A percentile compares a stretch with the other conserved stretches of the same genome.
Conservation (phyloP, 1,140 invertebrate genomes). For the Caenorhabditis briggsae region DNA sequence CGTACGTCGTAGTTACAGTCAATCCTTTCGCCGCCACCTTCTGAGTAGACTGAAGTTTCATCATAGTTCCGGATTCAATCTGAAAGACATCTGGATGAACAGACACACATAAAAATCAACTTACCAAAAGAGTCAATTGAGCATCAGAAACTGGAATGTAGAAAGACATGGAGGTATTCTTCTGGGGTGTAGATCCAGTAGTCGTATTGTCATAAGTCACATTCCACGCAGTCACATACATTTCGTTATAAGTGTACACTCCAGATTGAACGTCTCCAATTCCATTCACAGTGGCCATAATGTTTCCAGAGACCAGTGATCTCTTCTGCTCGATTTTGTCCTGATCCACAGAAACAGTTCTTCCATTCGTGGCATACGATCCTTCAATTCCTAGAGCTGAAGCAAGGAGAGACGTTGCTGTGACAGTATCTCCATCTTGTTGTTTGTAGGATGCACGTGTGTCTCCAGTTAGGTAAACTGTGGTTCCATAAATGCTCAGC, state of each 20-base stretch:
- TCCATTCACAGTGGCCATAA: conserved; percentile 40
- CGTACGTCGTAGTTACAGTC: neutral
- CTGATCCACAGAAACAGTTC: conserved; percentile 2
- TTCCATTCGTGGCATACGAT: conserved; percentile 4
- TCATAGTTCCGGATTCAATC: conserved; percentile 24
- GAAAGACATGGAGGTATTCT: conserved; percentile 32
- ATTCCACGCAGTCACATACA: conserved; percentile 53
- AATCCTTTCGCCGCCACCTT: neutral
- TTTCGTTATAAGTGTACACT: conserved; percentile 20
- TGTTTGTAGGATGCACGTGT: conserved; percentile 45
- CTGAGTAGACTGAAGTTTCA: conserved; percentile 27
- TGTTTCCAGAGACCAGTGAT: conserved; percentile 38
- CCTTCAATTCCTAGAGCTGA: neutral
- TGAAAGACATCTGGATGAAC: neutral
- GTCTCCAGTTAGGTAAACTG: conserved; percentile 37
- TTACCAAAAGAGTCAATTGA: neutral
- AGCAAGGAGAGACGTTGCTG: neutral
- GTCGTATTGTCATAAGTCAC: conserved; percentile 39
- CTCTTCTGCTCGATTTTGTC: conserved; percentile 28
- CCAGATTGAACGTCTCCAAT: conserved; percentile 48
- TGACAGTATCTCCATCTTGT: neutral
- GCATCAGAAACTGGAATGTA: conserved; percentile 14
- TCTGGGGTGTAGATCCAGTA: neutral
- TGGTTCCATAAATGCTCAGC: conserved; percentile 35
- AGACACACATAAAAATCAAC: neutral